Percentiles rank a stretch among this genome's conserved stretches.
These are phyloP conservation scores for Ciconia stormi DNA, from an alignment of 2,113 vertebrate genomes.

Conservation along the genomic window DNA sequence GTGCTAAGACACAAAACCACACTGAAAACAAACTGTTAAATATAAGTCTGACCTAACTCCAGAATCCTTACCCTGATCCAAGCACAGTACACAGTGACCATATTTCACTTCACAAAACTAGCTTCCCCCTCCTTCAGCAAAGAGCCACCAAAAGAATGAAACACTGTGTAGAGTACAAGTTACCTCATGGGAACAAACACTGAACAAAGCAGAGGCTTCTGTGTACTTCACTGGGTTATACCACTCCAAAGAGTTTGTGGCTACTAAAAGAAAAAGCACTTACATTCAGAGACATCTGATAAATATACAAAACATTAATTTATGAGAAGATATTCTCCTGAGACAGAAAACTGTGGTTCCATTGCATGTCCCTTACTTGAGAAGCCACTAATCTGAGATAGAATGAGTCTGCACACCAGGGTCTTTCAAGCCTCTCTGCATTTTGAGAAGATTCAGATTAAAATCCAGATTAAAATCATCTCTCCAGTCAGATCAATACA, in stretches of 20 bases:
- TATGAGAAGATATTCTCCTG: neutral
- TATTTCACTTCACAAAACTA: constrained; percentile 33
- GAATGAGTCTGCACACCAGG: neutral
- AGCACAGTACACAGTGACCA: neutral
- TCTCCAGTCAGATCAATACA: neutral
- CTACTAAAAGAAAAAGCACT: neutral
- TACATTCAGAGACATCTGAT: neutral
- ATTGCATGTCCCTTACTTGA: neutral
- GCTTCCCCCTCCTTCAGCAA: neutral
- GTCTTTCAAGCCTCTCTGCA: neutral
- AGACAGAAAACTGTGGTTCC: neutral
- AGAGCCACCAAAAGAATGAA: neutral
- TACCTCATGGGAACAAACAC: constrained; percentile 37
- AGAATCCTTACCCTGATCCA: neutral
- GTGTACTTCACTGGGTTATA: neutral
- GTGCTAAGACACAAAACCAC: neutral
- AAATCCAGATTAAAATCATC: neutral
- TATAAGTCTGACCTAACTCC: neutral
- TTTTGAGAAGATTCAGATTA: neutral
- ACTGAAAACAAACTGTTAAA: neutral
- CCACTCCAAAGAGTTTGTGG: neutral
- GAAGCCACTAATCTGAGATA: neutral
- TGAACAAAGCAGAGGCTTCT: neutral
- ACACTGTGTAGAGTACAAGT: neutral
- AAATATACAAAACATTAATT: neutral